Evolutionary conservation across 2,797 vertebrate species (phyloP), one percentile per base, ranked within the genome.

Genomic region (Myripristis murdjan): DNA sequence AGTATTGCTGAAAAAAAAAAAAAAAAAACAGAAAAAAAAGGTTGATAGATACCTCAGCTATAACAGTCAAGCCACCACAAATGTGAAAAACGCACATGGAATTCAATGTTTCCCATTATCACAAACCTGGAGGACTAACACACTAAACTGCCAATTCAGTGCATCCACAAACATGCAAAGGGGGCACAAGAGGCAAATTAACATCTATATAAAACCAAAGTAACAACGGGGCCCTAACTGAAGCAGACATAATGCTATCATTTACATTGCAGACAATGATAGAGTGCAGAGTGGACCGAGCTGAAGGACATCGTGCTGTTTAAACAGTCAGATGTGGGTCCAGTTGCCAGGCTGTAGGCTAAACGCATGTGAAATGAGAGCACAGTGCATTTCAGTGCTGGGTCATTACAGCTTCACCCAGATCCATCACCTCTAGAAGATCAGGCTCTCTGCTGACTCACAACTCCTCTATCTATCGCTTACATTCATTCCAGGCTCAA

Each of bases 231-330:
- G 54, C 48, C 57, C 48, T 10, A 48, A 67, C 37, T 28, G 54
- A 39, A 23, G 54, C 64, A 31, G 22, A 24, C 53, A 55, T 77
- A 65, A 80, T 73, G 52, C 63, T 53, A 55, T 75, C 81, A 79
- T 79, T 75, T 68, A 56, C 85, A 61, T 64, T 61, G 70, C 53
- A 35, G 57, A 28, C 39, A 79, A 55, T 46, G 63, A 64, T 73
- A 60, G 60, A 58, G 64, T 18, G 23, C 55, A 70, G 68, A 58
- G 73, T 75, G 54, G 65, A 61, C 66, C 48, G 46, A 16, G 55
- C 51, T 89, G 80, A 89, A 83, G 76, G 82, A 89, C 82, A 54
- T 23, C 1, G 31, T n/a, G 67, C 77, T 68, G 75, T 72, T 82
- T 72, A 54, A 71, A 70, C 56, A 79, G 74, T 70, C 72, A 64